Evolutionary conservation across 2,888 invertebrate species (phyloP).

Genomic region (Spilarctia lutea): DNA sequence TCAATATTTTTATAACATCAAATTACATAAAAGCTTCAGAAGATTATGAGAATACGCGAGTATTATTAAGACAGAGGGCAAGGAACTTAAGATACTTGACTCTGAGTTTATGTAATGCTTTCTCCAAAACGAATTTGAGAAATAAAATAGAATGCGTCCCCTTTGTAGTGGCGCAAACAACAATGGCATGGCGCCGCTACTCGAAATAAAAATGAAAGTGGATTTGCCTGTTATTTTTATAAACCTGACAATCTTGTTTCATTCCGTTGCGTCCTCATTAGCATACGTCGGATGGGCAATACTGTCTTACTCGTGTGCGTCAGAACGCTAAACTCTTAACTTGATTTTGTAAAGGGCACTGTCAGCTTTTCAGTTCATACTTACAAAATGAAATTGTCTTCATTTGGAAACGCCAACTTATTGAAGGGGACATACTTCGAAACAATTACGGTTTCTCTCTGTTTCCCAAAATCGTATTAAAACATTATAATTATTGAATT

Average conservation of each 20-base stretch:
- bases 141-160: slow-evolving; percentile 70
- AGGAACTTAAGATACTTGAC: slow-evolving; percentile 34
- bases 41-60: slow-evolving; percentile 46
- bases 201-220: slow-evolving; percentile 84
- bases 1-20: slow-evolving; percentile 33
- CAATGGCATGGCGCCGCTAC: slow-evolving; percentile 78
- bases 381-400: slow-evolving; percentile 51
- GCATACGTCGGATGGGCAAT: slow-evolving; percentile 59
- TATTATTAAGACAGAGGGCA: slow-evolving; percentile 40
- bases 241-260: slow-evolving; percentile 81
- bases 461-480: slow-evolving; percentile 6
- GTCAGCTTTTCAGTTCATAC: slow-evolving; percentile 23
- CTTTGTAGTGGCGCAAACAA: slow-evolving; percentile 69
- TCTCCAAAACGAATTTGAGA: slow-evolving; percentile 64
- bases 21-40: slow-evolving; percentile 47
- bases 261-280: slow-evolving; percentile 72
- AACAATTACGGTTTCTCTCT: slow-evolving; percentile 18
- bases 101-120: slow-evolving; percentile 58
- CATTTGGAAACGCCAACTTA: slow-evolving; percentile 29
- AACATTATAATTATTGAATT: slow-evolving; percentile 1
- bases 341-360: slow-evolving; percentile 56
- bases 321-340: slow-evolving; percentile 57
- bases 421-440: slow-evolving; percentile 28
- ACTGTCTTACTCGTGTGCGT: slow-evolving; percentile 49
- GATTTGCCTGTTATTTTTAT: slow-evolving; percentile 83